These are phyloP conservation scores for Erpetoichthys calabaricus DNA, from an alignment of 2,797 vertebrate genomes.

Conservation along the genomic window DNA sequence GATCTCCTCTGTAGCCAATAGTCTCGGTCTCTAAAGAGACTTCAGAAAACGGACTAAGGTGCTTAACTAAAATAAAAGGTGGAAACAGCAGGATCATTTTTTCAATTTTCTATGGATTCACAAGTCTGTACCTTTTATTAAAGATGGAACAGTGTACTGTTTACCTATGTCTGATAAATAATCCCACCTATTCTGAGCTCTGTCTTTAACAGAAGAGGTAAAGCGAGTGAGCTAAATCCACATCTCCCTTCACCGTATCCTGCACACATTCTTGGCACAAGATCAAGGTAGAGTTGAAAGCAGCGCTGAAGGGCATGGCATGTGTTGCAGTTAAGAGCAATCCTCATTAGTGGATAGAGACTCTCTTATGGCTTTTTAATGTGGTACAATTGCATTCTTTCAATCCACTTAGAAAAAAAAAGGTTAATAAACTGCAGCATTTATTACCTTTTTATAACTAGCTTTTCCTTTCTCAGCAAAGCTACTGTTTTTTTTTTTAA, in stretches of 20 bases:
- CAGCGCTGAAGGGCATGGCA: conserved; percentile 39
- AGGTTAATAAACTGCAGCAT: conserved; percentile 81
- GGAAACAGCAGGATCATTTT: background rate
- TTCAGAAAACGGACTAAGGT: background rate
- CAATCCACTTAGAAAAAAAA: conserved; percentile 57
- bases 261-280: conserved; percentile 52
- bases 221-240: conserved; percentile 30
- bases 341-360: conserved; percentile 70
- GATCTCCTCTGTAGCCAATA: background rate
- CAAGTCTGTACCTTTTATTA: background rate
- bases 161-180: conserved; percentile 4
- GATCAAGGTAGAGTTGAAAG: conserved; percentile 62
- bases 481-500: conserved; percentile 55
- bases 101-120: background rate
- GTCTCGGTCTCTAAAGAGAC: background rate
- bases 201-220: conserved; percentile 17
- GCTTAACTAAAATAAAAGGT: background rate
- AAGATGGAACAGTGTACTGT: background rate
- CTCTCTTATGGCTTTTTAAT: conserved; percentile 59
- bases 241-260: conserved; percentile 23
- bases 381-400: conserved; percentile 49
- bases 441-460: conserved; percentile 52
- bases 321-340: conserved; percentile 41
- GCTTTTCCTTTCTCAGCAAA: conserved; percentile 32
- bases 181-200: background rate